Evolutionary conservation across 1,140 invertebrate genomes (phyloP), one percentile per base, ranked within the genome.

Genomic region (Arctopsyche grandis): DNA sequence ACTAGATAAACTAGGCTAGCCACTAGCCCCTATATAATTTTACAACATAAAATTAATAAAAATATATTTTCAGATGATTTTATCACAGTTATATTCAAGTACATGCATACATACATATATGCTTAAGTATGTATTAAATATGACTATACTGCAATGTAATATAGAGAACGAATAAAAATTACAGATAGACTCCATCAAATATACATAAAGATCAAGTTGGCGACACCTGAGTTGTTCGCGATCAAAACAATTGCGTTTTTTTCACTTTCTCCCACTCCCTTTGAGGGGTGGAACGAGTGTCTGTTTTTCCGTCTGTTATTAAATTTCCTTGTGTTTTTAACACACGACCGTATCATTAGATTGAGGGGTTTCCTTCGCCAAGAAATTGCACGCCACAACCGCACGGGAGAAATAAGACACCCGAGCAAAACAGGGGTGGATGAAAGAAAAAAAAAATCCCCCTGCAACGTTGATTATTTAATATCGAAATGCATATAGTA

Each of bases 321-420:
- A 88, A 88, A 88, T 88, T 88, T 88, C 86, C 87, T 87, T 87
- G 87, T 88, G 86, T 88, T 88, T 88, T 88, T 88, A 88, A 88
- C 87, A 86, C 81, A 82, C 85, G 87, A 85, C 85, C 87, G 86
- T 88, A 88, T 88, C 87, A 88, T 88, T 88, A 88, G 87, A 88
- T 88, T 87, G 87, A 87, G 86, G 87, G 74, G 86, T 85, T 88
- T 86, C 58, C 56, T 71, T 22, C 26, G 46, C 19, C 16, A 78
- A 71, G 77, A 78, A 70, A 78, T 78, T 63, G 77, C 16, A 43
- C 12, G 52, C 14, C 19, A 56, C 14, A 56, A 16, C 19, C 19
- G 14, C 19, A 56, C 24, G 12, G 14, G 24, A 69, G 29, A 43
- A 38, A 69, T 69, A 69, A 16, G 66, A 29, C 9, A 16, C 66